These are phyloP conservation scores for Pleuronectes platessa DNA, from an alignment of 2,113 vertebrate species.

Conservation along the genomic window DNA sequence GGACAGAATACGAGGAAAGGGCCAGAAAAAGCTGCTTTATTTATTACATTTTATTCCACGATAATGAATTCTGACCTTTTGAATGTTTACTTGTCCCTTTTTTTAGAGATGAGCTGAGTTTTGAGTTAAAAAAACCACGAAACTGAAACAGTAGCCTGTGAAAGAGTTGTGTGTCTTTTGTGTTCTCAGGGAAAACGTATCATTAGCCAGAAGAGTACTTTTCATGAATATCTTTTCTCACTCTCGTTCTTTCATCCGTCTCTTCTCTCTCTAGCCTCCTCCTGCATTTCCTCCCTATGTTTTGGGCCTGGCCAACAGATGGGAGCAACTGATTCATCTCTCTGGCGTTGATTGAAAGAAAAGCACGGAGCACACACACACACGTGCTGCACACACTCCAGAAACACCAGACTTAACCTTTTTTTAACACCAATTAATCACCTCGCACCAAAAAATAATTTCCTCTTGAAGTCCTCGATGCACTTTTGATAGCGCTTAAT, in stretches of 20 bases:
- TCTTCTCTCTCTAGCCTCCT: neutral
- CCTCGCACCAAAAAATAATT: neutral
- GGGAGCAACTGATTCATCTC: conserved; percentile 54
- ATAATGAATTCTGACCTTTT: conserved; percentile 73
- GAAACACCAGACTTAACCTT: conserved; percentile 26
- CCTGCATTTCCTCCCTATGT: neutral
- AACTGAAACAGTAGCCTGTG: conserved; percentile 18
- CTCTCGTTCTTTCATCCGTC: conserved; percentile 14
- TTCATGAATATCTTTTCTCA: conserved; percentile 7
- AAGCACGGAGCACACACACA: neutral
- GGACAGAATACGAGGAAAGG: conserved; percentile 8
- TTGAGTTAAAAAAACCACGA: neutral
- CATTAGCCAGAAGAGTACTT: conserved; percentile 12
- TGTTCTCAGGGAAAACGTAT: conserved; percentile 4
- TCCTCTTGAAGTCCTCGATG: conserved; percentile 13
- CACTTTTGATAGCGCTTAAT: conserved; percentile 7
- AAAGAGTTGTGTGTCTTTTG: conserved; percentile 22
- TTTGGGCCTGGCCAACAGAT: conserved; percentile 46
- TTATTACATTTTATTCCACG: conserved; percentile 39
- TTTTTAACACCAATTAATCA: conserved; percentile 42
- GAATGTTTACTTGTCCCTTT: conserved; percentile 53
- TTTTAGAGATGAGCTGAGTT: conserved; percentile 22
- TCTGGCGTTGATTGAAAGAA: conserved; percentile 55
- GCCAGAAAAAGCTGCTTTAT: conserved; percentile 2
- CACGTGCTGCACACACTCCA: conserved; percentile 27